Percentiles rank a stretch among this genome's conserved stretches.
These are phyloP conservation scores for Zootoca vivipara DNA, from an alignment of 2,113 vertebrate species.

Conservation along the genomic window DNA sequence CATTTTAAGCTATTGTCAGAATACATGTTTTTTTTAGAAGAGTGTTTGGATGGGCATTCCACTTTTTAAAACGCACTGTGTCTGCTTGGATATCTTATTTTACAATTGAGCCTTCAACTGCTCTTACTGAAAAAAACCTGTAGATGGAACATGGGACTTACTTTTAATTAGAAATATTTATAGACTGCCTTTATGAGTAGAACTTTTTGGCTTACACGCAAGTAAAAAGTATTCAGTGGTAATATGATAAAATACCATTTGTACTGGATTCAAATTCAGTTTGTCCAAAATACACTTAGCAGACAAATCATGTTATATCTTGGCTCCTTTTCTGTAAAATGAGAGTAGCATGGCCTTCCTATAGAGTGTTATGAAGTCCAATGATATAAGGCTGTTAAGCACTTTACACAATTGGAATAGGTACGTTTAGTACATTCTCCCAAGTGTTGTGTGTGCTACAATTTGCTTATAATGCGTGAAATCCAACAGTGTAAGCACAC, in stretches of 20 bases:
- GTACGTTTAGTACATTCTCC: not conserved
- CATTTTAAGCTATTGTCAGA: not conserved
- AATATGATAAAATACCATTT: too few relatives aligned
- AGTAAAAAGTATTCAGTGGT: too few relatives aligned
- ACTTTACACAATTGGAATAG: not conserved
- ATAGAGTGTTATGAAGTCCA: not conserved
- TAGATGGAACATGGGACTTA: not conserved
- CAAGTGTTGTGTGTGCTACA: not conserved
- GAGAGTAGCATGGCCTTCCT: not conserved
- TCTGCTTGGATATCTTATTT: not conserved
- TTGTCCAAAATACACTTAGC: not conserved
- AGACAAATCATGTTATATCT: not conserved
- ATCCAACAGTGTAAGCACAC: not conserved
- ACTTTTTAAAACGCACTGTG: not conserved
- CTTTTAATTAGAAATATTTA: not conserved
- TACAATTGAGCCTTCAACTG: not conserved
- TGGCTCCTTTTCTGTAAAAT: not conserved
- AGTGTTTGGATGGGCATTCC: not conserved
- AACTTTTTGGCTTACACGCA: too few relatives aligned
- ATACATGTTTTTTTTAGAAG: not conserved
- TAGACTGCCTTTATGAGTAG: too few relatives aligned
- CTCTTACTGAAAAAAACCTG: not conserved
- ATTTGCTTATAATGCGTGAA: not conserved
- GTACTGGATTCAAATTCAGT: not conserved
- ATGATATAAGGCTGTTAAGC: not conserved